phyloP scores from a whole-genome alignment of 2,113 vertebrate genomes.

The Melospiza melodia region DNA sequence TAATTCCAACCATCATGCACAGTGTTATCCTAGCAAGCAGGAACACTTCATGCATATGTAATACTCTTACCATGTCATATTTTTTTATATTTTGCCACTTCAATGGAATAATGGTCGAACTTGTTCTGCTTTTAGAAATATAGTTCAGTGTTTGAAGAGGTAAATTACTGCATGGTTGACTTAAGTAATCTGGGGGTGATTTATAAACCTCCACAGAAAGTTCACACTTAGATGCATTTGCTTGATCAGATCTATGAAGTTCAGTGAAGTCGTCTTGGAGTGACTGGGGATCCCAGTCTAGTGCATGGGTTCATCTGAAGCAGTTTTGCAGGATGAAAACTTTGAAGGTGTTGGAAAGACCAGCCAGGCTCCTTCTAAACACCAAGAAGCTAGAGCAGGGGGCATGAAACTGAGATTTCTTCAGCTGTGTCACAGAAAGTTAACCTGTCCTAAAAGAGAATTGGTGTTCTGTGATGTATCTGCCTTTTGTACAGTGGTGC shows the following conservation, averaged over 20 bases:
- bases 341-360: background rate
- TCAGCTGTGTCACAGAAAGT: background rate
- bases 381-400: background rate
- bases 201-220: background rate
- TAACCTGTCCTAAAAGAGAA: background rate
- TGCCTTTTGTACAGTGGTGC: background rate
- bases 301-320: background rate
- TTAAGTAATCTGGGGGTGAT: background rate
- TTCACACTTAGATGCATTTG: background rate
- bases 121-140: background rate
- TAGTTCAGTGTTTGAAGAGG: background rate
- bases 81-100: constrained; percentile 1
- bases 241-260: background rate
- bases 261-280: background rate
- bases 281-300: background rate
- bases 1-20: background rate
- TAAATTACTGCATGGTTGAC: background rate
- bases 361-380: background rate
- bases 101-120: background rate
- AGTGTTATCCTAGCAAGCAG: background rate
- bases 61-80: background rate
- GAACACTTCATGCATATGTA: background rate
- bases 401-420: background rate
- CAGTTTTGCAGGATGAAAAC: background rate
- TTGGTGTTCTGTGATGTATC: background rate